phyloP scores from a whole-genome alignment of 2,888 invertebrate species.

The Polia nebulosa region DNA sequence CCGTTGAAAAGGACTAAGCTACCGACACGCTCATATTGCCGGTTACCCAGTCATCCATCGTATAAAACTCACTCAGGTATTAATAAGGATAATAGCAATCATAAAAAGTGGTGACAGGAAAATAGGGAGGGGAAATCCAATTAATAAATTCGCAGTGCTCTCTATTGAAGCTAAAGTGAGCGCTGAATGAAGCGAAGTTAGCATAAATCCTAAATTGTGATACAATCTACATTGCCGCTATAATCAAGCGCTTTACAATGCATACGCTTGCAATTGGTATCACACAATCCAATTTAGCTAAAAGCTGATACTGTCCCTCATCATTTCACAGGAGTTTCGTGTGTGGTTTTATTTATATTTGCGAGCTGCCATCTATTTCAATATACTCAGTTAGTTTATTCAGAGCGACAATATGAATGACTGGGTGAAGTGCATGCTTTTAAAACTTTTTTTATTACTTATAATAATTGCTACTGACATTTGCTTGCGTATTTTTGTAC shows the following conservation, averaged over 20 bases:
- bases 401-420: constrained; percentile 46
- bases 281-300: constrained; percentile 77
- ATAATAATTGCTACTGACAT: not conserved
- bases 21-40: constrained; percentile 25
- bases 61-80: constrained; percentile 28
- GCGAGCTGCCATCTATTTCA: constrained; percentile 67
- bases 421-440: constrained; percentile 16
- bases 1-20: constrained; percentile 59
- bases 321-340: constrained; percentile 61
- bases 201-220: constrained; percentile 53
- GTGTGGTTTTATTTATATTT: constrained; percentile 69
- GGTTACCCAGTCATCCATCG: constrained; percentile 26
- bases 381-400: constrained; percentile 58
- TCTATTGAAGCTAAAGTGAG: constrained; percentile 29
- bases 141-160: constrained; percentile 50
- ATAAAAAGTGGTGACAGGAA: constrained; percentile 36
- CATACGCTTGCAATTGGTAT: constrained; percentile 52
- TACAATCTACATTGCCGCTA: constrained; percentile 48
- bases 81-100: constrained; percentile 31
- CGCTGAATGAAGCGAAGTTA: constrained; percentile 43
- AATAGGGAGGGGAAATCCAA: constrained; percentile 48
- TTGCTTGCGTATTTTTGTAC: not conserved
- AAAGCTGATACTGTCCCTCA: constrained; percentile 75
- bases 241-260: constrained; percentile 58
- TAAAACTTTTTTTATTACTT: not conserved